Evolutionary conservation across 2,888 invertebrate species (phyloP), one percentile per base, ranked within the genome.

Genomic region (Bursaphelenchus okinawaensis): DNA sequence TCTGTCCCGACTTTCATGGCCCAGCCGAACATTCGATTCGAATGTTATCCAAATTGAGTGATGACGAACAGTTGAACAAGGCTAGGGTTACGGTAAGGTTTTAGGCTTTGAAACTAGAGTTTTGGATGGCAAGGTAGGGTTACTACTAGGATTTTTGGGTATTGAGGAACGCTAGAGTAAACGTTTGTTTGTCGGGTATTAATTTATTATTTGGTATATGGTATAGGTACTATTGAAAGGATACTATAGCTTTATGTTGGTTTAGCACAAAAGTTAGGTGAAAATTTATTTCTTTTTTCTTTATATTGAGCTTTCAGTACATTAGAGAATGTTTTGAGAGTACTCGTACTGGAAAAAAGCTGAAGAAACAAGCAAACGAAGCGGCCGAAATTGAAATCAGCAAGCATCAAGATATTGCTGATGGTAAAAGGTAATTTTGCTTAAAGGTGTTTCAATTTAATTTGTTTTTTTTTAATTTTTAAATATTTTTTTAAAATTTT

Each of bases 11-110:
- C 22, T 79, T 69, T 8, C 74, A 70, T 57, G 76, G 76, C 63
- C 78, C 78, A 4, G 82, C 83, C 12, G 85, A 85, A 72, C 83
- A 83, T 72, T 84, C 77, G 65, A 79, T 80, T 60, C 57, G 70
- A 0, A 70, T 74, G 52, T 65, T 80, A 7, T 75, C 80, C 31
- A 65, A 67, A 24, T 57, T 71, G 7, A 23, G 19, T n/a, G 58
- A 58, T 40, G 40, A 29, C 31, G n/a, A 58, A 3, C 19, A 58
- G 31, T 16, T 24, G 19, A 22, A 22, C 22, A n/a, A 40, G 6
- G 7, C 22, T 19, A 23, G 58, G 23, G 23, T 64, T 57, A 27
- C 12, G 9, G 57, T 28, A 28, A 57, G 52, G 20, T 12, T 26
- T 16, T 54, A 3, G 27, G 19, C 6, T 9, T 29, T 29, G 7